A percentile compares a stretch with the other conserved stretches of the same genome.
phyloP scores from a whole-genome alignment of 2,888 invertebrate species.

The Brachyopa scutellaris region DNA sequence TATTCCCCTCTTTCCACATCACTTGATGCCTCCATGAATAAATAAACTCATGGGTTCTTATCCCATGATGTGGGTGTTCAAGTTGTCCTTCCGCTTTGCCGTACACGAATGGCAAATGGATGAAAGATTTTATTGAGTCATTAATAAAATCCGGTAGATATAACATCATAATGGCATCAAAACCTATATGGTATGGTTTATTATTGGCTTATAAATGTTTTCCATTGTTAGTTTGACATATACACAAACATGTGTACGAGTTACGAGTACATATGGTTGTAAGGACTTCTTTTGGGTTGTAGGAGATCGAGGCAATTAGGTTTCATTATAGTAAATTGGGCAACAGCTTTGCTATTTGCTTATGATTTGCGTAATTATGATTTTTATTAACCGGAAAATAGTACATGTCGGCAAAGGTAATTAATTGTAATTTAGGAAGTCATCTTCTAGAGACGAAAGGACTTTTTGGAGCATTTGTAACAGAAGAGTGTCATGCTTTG shows the following conservation, averaged over 20 bases:
- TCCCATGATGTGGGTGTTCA: constrained; percentile 18
- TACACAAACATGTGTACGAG: too few relatives aligned
- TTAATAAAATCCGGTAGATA: constrained; percentile 9
- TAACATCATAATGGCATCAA: constrained; percentile 4
- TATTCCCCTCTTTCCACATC: background rate
- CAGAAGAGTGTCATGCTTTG: too few relatives aligned
- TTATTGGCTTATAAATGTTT: constrained; percentile 22
- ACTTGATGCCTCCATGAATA: constrained; percentile 17
- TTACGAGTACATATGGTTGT: too few relatives aligned
- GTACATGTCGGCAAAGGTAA: too few relatives aligned
- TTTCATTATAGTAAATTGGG: background rate
- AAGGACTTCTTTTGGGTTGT: too few relatives aligned
- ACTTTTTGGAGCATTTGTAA: too few relatives aligned
- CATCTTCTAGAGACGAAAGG: too few relatives aligned
- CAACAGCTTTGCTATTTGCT: constrained; percentile 1
- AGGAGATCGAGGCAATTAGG: background rate
- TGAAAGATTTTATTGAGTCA: constrained; percentile 22
- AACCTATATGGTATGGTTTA: background rate
- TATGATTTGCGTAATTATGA: constrained; percentile 7
- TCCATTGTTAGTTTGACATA: background rate
- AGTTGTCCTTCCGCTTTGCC: background rate
- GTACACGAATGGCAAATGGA: background rate
- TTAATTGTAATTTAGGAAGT: too few relatives aligned
- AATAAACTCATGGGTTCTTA: constrained; percentile 12
- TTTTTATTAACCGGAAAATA: too few relatives aligned